These are phyloP conservation scores for Plusia festucae DNA, from an alignment of 2,888 invertebrate species.

Conservation along the genomic window DNA sequence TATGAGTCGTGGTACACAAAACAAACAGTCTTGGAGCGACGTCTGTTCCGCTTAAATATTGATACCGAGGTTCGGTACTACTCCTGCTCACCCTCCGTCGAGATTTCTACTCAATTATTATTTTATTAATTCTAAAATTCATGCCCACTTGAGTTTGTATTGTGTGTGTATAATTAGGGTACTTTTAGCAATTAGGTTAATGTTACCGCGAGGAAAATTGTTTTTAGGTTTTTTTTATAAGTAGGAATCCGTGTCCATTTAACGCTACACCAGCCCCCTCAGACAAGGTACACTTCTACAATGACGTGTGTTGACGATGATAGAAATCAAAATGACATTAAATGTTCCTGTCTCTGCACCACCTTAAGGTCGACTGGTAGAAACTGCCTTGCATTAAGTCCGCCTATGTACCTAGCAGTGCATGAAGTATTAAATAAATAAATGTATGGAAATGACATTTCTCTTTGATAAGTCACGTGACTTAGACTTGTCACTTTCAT, in stretches of 20 bases:
- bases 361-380: no score
- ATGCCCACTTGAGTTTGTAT: slow-evolving; percentile 46
- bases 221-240: slow-evolving; percentile 27
- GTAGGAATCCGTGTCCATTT: not conserved
- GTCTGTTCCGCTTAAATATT: slow-evolving; percentile 81
- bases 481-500: no score
- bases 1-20: slow-evolving; percentile 81
- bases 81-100: slow-evolving; percentile 36
- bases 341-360: no score
- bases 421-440: no score
- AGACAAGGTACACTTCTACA: no score
- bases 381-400: no score
- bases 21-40: slow-evolving; percentile 77
- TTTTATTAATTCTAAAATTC: slow-evolving; percentile 52
- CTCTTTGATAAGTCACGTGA: no score
- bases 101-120: slow-evolving; percentile 61
- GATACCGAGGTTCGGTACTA: slow-evolving; percentile 67
- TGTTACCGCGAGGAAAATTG: slow-evolving; percentile 24
- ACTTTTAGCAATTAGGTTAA: slow-evolving; percentile 32
- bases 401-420: no score
- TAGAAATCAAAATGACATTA: no score
- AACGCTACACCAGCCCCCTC: no score
- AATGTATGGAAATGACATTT: no score
- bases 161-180: slow-evolving; percentile 47
- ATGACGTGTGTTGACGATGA: no score